A percentile compares a stretch with the other conserved stretches of the same genome.
phyloP scores from a whole-genome alignment of 2,888 invertebrate genomes.

The Lasioglossum malachurum region DNA sequence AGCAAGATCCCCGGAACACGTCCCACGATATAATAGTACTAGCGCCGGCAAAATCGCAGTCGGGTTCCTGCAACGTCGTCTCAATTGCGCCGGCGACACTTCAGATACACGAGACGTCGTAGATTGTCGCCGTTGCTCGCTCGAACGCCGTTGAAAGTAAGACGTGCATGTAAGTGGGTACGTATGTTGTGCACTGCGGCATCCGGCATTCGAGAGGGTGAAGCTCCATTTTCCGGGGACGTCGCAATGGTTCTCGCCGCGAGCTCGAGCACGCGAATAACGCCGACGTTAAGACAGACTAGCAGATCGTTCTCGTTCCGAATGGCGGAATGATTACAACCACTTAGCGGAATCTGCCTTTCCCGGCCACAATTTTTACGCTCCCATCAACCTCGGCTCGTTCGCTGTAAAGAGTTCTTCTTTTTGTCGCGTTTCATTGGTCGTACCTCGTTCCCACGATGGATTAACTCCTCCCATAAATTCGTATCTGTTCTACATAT shows the following conservation, averaged over 20 bases:
- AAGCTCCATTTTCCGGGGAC: slow-evolving; percentile 55
- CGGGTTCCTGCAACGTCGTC: slow-evolving; percentile 48
- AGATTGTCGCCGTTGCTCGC: slow-evolving; percentile 55
- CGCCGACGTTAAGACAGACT: background rate
- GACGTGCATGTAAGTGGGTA: slow-evolving; percentile 53
- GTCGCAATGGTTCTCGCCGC: slow-evolving; percentile 22
- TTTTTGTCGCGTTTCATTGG: background rate
- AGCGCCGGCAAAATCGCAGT: slow-evolving; percentile 39
- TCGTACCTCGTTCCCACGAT: background rate
- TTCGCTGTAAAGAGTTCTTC: background rate
- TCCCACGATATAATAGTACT: slow-evolving; percentile 48
- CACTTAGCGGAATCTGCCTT: background rate
- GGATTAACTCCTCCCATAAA: background rate
- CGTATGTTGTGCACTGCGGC: slow-evolving; percentile 25
- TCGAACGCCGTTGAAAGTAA: slow-evolving; percentile 48
- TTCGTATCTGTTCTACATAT: no score
- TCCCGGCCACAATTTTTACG: slow-evolving; percentile 4
- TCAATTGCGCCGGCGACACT: slow-evolving; percentile 61
- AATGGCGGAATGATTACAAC: background rate
- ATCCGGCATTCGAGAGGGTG: slow-evolving; percentile 44
- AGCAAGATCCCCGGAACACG: slow-evolving; percentile 26
- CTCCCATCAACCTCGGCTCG: background rate
- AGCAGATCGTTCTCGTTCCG: background rate
- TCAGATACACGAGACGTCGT: slow-evolving; percentile 50
- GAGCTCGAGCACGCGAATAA: background rate